Conservation (phyloP, 1,140 invertebrate genomes). For the Drosophila yakuba region DNA sequence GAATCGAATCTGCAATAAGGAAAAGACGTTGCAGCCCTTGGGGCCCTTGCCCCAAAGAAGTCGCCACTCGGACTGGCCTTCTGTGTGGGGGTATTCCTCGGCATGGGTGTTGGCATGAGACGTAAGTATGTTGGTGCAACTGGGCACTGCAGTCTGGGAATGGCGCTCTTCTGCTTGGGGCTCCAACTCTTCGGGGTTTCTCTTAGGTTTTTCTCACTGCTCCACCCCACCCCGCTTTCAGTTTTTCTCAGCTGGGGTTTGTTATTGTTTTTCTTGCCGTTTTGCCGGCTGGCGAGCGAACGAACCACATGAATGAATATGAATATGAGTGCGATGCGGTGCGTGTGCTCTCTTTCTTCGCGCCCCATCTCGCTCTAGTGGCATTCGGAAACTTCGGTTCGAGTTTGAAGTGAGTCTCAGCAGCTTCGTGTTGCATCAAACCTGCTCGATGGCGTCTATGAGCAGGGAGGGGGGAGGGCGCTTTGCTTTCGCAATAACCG, state of each 20-base stretch:
- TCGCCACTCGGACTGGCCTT: slow-evolving; percentile 44
- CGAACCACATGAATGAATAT: slow-evolving; percentile 69
- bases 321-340: slow-evolving; percentile 33
- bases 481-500: slow-evolving; percentile 23
- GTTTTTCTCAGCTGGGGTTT: slow-evolving; percentile 75
- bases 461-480: background rate
- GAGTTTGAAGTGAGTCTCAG: slow-evolving; percentile 20
- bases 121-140: no score
- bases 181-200: slow-evolving; percentile 26
- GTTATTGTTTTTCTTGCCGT: slow-evolving; percentile 77
- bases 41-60: slow-evolving; percentile 23
- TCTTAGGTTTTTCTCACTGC: slow-evolving; percentile 55
- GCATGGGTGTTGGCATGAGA: background rate
- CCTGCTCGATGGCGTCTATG: slow-evolving; percentile 40
- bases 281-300: slow-evolving; percentile 65
- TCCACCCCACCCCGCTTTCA: background rate
- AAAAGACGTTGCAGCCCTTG: slow-evolving; percentile 31
- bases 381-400: slow-evolving; percentile 44
- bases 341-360: slow-evolving; percentile 16
- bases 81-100: slow-evolving; percentile 16
- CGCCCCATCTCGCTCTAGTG: slow-evolving; percentile 5
- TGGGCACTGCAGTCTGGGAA: slow-evolving; percentile 41
- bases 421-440: slow-evolving; percentile 74
- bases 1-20: slow-evolving; percentile 51
- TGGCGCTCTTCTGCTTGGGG: slow-evolving; percentile 9